Conservation (phyloP, 2,888 invertebrate species). For the Eristalinus aeneus region DNA sequence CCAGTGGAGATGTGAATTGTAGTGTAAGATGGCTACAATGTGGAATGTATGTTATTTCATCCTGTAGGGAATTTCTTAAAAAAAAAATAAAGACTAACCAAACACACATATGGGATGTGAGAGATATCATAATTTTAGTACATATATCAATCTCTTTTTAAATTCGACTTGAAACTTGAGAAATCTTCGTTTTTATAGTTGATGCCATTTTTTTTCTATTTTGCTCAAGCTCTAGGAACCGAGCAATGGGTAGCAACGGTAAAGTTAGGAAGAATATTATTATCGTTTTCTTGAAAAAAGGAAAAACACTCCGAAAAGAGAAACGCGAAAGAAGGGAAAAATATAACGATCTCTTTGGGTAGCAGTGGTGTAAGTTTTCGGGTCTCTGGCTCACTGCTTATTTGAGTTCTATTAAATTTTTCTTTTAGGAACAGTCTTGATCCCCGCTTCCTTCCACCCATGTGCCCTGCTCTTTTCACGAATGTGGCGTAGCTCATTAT, state of each 20-base stretch:
- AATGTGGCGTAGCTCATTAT: background rate
- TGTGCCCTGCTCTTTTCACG: background rate
- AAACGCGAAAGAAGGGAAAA: background rate
- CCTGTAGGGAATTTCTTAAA: background rate
- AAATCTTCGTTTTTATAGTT: constrained; percentile 10
- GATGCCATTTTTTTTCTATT: background rate
- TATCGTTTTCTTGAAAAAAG: constrained; percentile 17
- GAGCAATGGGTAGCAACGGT: no score
- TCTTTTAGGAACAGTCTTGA: background rate
- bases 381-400: background rate
- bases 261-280: background rate
- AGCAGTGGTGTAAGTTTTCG: constrained; percentile 13
- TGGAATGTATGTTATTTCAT: constrained; percentile 13
- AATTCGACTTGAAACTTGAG: constrained; percentile 12
- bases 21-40: background rate
- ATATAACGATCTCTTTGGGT: no score
- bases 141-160: background rate
- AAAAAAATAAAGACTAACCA: background rate
- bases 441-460: background rate
- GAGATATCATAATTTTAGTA: background rate
- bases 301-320: background rate
- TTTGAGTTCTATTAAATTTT: constrained; percentile 14
- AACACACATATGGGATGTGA: background rate
- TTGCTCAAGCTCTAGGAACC: no score
- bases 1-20: background rate